Evolutionary conservation across 2,888 invertebrate genomes (phyloP).

Genomic region (Hesperia comma): DNA sequence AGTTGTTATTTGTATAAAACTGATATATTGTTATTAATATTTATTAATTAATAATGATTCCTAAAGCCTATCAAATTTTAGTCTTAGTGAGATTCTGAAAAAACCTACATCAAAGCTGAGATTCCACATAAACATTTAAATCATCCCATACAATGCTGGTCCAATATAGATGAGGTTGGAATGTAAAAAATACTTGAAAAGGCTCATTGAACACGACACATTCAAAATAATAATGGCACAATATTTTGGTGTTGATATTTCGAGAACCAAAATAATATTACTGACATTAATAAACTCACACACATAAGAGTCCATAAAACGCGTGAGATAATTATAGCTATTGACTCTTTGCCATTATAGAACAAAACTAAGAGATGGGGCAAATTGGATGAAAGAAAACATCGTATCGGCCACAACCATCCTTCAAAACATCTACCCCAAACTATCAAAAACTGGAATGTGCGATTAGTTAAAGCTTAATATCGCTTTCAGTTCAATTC

Average conservation of each 20-base stretch:
- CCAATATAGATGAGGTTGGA: background rate
- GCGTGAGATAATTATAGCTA: background rate
- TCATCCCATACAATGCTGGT: background rate
- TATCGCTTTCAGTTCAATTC: background rate
- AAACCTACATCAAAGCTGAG: background rate
- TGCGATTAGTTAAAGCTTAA: background rate
- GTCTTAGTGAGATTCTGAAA: background rate
- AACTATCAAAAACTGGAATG: background rate
- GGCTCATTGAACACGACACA: background rate
- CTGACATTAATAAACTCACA: background rate
- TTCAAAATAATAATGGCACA: constrained; percentile 1
- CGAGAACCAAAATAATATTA: too few species aligned
- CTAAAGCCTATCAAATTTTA: background rate
- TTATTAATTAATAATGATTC: background rate
- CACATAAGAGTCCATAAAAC: background rate
- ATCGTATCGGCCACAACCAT: background rate
- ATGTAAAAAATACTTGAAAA: background rate
- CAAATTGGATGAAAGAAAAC: background rate
- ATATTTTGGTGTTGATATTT: background rate
- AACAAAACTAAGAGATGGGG: background rate
- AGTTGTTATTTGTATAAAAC: background rate
- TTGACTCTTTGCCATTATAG: background rate
- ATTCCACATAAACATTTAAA: background rate
- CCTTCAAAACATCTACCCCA: background rate
- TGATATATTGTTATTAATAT: background rate